A percentile compares a stretch with the other conserved stretches of the same genome.
Conservation (phyloP, 2,888 invertebrate species). For the Sycophila texana region DNA sequence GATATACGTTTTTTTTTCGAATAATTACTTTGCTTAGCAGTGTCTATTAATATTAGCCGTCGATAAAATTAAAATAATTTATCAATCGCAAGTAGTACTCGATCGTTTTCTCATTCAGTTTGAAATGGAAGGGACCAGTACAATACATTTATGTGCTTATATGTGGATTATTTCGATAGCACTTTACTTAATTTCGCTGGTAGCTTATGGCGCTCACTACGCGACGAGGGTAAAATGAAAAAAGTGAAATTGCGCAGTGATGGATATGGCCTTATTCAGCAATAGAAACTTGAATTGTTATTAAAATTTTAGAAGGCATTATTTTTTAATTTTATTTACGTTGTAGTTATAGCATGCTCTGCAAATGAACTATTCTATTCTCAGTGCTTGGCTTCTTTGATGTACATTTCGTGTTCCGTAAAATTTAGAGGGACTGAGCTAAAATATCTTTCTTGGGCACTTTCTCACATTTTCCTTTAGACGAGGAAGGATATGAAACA, state of each 20-base stretch:
- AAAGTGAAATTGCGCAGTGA: constrained; percentile 36
- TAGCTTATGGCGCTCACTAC: constrained; percentile 23
- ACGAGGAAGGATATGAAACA: constrained; percentile 37
- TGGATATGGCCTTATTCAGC: constrained; percentile 53
- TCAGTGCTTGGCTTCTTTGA: constrained; percentile 34
- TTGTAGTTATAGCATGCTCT: constrained; percentile 10
- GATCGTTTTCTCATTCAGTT: constrained; percentile 59
- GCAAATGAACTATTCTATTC: constrained; percentile 36
- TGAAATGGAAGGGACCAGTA: constrained; percentile 64
- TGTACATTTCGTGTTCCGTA: constrained; percentile 18
- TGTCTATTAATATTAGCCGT: constrained; percentile 30
- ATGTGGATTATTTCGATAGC: constrained; percentile 55
- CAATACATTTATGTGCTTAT: constrained; percentile 60
- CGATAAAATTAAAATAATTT: constrained; percentile 19
- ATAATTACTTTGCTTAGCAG: constrained; percentile 25
- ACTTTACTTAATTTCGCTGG: constrained; percentile 17
- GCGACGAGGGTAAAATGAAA: constrained; percentile 3
- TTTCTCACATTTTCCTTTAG: constrained; percentile 46
- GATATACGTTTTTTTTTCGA: constrained; percentile 5
- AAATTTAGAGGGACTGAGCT: constrained; percentile 26
- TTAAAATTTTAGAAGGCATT: constrained; percentile 11
- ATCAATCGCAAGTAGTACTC: constrained; percentile 46
- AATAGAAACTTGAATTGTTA: constrained; percentile 44
- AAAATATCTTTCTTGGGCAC: constrained; percentile 33
- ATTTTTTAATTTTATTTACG: constrained; percentile 26